These are phyloP conservation scores for Hylaeus anthracinus DNA, from an alignment of 1,140 invertebrate genomes.

Conservation along the genomic window DNA sequence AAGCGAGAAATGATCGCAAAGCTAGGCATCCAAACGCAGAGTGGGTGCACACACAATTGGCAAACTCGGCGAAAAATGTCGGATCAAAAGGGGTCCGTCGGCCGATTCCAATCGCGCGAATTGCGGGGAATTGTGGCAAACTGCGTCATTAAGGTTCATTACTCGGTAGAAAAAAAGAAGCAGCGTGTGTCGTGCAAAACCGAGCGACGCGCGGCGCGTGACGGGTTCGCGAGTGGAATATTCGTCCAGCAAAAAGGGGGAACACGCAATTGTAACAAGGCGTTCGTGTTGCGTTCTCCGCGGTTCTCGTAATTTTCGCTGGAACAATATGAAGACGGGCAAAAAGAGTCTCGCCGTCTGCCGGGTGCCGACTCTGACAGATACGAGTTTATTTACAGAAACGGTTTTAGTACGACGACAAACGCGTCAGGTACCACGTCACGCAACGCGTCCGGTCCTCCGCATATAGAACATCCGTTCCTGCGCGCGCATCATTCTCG, in stretches of 20 bases:
- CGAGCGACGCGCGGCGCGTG: not conserved
- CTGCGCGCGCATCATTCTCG: not conserved
- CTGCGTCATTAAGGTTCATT: slow-evolving; percentile 25
- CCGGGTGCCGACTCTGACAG: slow-evolving; percentile 26
- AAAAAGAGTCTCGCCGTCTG: slow-evolving; percentile 4
- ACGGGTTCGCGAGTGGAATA: not conserved
- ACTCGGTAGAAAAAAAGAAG: slow-evolving; percentile 9
- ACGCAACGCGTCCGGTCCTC: slow-evolving; percentile 63
- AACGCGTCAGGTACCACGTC: slow-evolving; percentile 58
- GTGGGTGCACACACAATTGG: no score
- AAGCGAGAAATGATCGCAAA: no score
- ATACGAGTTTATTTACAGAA: slow-evolving; percentile 64
- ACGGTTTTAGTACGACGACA: slow-evolving; percentile 60
- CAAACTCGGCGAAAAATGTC: not conserved
- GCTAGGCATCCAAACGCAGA: no score
- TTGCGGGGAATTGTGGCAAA: slow-evolving; percentile 3
- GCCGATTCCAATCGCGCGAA: not conserved
- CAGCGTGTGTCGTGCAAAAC: slow-evolving; percentile 1
- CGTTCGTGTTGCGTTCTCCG: not conserved
- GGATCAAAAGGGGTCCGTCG: not conserved
- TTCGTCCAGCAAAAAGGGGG: not conserved
- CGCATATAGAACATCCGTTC: slow-evolving; percentile 71
- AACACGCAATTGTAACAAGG: slow-evolving; percentile 6
- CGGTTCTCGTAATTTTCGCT: slow-evolving; percentile 18
- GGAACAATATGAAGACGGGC: slow-evolving; percentile 30